Percentiles rank a stretch among this genome's conserved stretches.
Conservation (phyloP, 1,140 invertebrate species). For the Eufriesea mexicana region DNA sequence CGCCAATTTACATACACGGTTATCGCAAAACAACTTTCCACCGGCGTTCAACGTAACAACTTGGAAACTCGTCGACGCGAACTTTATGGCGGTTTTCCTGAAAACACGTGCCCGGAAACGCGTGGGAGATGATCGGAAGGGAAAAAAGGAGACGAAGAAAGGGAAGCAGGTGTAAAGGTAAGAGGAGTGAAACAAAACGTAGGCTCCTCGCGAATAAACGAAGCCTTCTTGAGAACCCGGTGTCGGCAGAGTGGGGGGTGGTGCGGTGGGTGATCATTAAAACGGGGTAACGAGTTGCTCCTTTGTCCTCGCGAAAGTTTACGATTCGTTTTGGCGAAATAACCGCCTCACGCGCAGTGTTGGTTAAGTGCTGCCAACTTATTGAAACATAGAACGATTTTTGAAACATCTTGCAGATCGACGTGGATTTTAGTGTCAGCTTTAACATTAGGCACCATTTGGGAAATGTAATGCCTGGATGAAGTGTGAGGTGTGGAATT, state of each 20-base stretch:
- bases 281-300: slow-evolving; percentile 21
- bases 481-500: no score
- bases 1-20: slow-evolving; percentile 45
- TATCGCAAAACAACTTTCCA: slow-evolving; percentile 48
- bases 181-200: neutral
- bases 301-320: slow-evolving; percentile 10
- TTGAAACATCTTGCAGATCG: neutral
- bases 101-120: slow-evolving; percentile 9
- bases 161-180: neutral
- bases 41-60: slow-evolving; percentile 26
- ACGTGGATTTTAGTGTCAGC: neutral
- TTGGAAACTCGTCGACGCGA: slow-evolving; percentile 40
- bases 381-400: neutral
- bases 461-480: no score
- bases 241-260: neutral
- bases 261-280: slow-evolving; percentile 1
- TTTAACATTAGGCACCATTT: no score
- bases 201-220: neutral
- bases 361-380: neutral
- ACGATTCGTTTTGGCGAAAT: slow-evolving; percentile 1
- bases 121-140: neutral
- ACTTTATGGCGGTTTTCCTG: slow-evolving; percentile 33
- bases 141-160: neutral
- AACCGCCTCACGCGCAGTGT: neutral
- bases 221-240: slow-evolving; percentile 6